Base-by-base conservation (phyloP, 2,113 vertebrate genomes). In the Atractosteus spatula region DNA sequence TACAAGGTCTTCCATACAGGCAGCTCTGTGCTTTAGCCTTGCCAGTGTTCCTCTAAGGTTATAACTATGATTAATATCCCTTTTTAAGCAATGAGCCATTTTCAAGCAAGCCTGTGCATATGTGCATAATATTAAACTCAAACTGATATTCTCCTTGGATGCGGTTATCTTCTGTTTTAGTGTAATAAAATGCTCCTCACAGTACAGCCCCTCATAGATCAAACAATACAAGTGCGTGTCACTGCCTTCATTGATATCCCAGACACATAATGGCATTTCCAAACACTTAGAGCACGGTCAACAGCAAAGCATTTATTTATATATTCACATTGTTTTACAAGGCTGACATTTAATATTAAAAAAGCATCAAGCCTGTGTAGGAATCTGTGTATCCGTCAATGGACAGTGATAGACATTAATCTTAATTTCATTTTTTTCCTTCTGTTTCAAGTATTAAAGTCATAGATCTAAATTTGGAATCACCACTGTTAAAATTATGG, bases 51-150 rank as follows among this genome's bases (percentile, higher is more conserved):
- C 29, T 41, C 41, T 8, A 79, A 81, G 76, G 84, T 79, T 65
- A 43, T 81, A 86, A 81, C 82, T 77, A 79, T 87, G 87, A 89
- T 86, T 85, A 82, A 89, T 85, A 82, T 77, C 73, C 72, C 79
- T 79, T 79, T 87, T 87, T 85, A 84, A 81, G 72, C 77, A 79
- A 62, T 73, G 69, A 81, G 83, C 85, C 82, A 81, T 83, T 88
- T 66, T 14, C 63, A 42, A 51, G 42, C 42, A 41, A 10, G 65
- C 65, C 57, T 45, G 3, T 74, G 72, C 65, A 67, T 69, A 74
- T 71, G 69, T 71, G 57, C 72, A 74, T 71, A 55, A 74, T 71
- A 64, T 71, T 65, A 62, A 64, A 55, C 63, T 16, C n/a, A 61
- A 57, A 67, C 67, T 69, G 75, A 62, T 72, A 72, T 77, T 77